These are phyloP conservation scores for Scatophagus argus DNA, from an alignment of 2,113 vertebrate species.

Conservation along the genomic window DNA sequence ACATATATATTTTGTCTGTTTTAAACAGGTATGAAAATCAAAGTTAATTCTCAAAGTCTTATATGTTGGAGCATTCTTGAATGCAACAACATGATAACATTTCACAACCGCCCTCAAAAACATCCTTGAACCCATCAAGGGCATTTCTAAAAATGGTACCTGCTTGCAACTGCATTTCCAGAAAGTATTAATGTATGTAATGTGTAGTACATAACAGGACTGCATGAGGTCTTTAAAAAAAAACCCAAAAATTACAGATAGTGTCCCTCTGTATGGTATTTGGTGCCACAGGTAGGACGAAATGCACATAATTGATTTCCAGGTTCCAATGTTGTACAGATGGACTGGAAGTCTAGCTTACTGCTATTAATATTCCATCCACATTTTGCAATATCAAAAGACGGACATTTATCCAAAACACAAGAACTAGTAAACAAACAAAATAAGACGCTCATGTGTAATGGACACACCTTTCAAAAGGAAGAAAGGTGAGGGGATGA, in stretches of 20 bases:
- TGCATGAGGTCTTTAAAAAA: background rate
- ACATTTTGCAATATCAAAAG: too few relatives aligned
- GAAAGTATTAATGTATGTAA: background rate
- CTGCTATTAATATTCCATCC: too few relatives aligned
- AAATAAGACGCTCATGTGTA: background rate
- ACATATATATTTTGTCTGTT: too few relatives aligned
- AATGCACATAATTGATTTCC: background rate
- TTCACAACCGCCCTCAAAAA: background rate
- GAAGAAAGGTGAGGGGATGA: background rate
- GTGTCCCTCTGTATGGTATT: background rate
- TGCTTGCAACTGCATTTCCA: constrained; percentile 2
- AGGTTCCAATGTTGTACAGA: background rate
- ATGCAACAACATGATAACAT: background rate
- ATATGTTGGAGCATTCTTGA: background rate
- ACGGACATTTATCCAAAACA: too few relatives aligned
- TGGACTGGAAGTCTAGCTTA: background rate
- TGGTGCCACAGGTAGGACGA: background rate
- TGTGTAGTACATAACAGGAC: background rate
- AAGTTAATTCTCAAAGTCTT: background rate
- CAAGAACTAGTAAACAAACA: too few relatives aligned
- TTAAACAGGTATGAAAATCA: too few relatives aligned
- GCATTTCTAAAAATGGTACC: background rate
- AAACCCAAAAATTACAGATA: background rate
- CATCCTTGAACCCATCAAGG: background rate
- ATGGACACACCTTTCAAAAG: background rate